Percentiles rank a stretch among this genome's conserved stretches.
Evolutionary conservation across 2,113 vertebrate species (phyloP).

Genomic region (Prietella phreatophila): DNA sequence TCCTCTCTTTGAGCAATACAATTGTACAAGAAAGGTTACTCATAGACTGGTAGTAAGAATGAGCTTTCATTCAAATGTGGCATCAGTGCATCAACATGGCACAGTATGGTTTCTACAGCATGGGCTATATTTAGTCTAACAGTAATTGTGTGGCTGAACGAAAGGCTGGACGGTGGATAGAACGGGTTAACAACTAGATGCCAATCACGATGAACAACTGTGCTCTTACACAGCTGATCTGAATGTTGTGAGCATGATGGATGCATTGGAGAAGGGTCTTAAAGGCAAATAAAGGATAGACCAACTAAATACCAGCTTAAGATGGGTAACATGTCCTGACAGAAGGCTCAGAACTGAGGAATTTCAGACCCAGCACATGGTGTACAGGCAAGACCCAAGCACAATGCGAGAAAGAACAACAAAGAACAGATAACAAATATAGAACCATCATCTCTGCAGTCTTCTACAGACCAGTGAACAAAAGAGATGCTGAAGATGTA

Average conservation of each 20-base stretch:
- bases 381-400: slow-evolving; percentile 30
- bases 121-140: background rate
- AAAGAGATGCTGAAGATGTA: background rate
- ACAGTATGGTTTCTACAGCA: background rate
- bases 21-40: background rate
- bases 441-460: slow-evolving; percentile 19
- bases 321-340: slow-evolving; percentile 41
- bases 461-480: slow-evolving; percentile 44
- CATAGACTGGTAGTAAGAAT: background rate
- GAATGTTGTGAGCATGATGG: slow-evolving; percentile 8
- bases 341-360: slow-evolving; percentile 20
- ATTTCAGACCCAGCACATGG: slow-evolving; percentile 20
- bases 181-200: background rate
- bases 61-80: background rate
- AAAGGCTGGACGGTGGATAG: background rate
- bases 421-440: slow-evolving; percentile 31
- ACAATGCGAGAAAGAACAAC: background rate
- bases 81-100: background rate
- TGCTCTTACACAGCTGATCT: background rate
- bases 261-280: slow-evolving; percentile 22
- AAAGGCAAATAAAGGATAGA: slow-evolving; percentile 50
- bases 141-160: background rate
- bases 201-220: background rate
- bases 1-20: background rate
- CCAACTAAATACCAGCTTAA: slow-evolving; percentile 51